phyloP scores from a whole-genome alignment of 2,888 invertebrate species.

The Cordilura impudica region DNA sequence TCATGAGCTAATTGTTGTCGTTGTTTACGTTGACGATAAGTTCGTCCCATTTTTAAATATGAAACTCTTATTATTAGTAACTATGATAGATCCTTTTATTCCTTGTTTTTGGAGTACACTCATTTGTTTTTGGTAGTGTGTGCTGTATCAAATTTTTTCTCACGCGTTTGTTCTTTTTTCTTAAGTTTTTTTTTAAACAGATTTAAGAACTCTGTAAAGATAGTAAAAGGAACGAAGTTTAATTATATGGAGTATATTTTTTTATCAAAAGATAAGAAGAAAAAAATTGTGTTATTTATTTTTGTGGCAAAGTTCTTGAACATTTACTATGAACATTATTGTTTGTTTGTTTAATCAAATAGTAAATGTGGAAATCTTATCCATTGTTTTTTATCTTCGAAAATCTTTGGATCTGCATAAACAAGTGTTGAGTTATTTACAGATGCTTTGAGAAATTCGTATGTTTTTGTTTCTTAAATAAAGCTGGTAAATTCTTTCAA shows the following conservation, averaged over 20 bases:
- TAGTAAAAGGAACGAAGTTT: slow-evolving; percentile 46
- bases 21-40: slow-evolving; percentile 67
- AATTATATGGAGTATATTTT: neutral
- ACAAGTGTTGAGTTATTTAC: slow-evolving; percentile 3
- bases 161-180: neutral
- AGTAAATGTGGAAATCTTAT: slow-evolving; percentile 52
- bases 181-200: slow-evolving; percentile 2
- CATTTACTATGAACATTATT: slow-evolving; percentile 21
- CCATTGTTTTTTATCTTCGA: slow-evolving; percentile 40
- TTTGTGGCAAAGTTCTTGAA: slow-evolving; percentile 54
- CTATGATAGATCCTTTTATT: neutral
- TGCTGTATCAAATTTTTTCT: slow-evolving; percentile 17
- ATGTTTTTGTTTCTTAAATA: no score
- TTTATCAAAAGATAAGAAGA: no score
- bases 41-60: slow-evolving; percentile 69
- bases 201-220: slow-evolving; percentile 57
- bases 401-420: slow-evolving; percentile 22
- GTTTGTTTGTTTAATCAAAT: neutral
- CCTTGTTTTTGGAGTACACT: no score
- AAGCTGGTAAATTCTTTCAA: no score
- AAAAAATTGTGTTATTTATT: neutral
- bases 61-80: neutral
- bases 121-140: neutral
- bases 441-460: slow-evolving; percentile 27
- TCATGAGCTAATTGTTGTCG: slow-evolving; percentile 53